Percentiles rank a stretch among this genome's conserved stretches.
These are phyloP conservation scores for Carposina sasakii DNA, from an alignment of 1,140 invertebrate species.

Conservation along the genomic window DNA sequence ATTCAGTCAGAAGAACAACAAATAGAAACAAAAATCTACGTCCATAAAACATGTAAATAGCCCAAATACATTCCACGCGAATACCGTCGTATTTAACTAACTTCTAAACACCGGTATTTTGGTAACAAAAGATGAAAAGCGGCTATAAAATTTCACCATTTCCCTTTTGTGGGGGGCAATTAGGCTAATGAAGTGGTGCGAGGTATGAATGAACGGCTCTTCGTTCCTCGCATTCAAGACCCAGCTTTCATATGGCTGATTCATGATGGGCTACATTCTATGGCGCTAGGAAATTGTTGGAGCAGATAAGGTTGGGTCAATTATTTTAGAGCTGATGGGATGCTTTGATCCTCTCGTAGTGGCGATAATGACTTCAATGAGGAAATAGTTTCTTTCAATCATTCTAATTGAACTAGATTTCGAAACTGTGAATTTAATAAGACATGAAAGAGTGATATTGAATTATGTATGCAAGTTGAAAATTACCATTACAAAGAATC, in stretches of 20 bases:
- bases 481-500: no score
- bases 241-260: slow-evolving; percentile 66
- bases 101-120: slow-evolving; percentile 51
- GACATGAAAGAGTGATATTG: no score
- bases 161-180: slow-evolving; percentile 61
- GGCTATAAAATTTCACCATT: slow-evolving; percentile 64
- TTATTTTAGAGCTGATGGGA: no score
- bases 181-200: slow-evolving; percentile 65
- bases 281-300: slow-evolving; percentile 39
- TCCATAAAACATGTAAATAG: no score
- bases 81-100: no score
- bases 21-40: not conserved
- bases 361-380: no score
- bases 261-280: slow-evolving; percentile 47
- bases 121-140: slow-evolving; percentile 64
- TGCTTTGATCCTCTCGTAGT: no score
- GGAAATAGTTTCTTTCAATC: no score
- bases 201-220: slow-evolving; percentile 54
- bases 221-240: slow-evolving; percentile 52
- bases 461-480: no score
- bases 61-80: no score
- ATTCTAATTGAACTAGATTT: no score
- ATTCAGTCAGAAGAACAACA: not conserved
- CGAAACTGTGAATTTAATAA: no score
- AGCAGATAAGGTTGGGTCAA: slow-evolving; percentile 8